Conservation (phyloP, 2,113 vertebrate species). For the Orycteropus afer region DNA sequence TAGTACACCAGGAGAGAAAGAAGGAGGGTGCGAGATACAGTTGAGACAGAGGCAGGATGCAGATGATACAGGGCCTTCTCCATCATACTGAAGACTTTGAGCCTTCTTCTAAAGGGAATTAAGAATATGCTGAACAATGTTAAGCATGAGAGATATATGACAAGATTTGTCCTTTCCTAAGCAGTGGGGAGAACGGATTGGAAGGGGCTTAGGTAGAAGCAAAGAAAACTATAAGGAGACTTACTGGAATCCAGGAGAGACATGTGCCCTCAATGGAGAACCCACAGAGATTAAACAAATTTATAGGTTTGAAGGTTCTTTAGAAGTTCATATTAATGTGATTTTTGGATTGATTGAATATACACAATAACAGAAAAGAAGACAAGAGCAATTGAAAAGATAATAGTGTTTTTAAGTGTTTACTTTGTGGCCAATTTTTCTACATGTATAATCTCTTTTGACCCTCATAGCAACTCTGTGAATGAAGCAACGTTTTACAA, state of each 20-base stretch:
- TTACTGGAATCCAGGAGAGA: not conserved
- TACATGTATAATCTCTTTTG: not conserved
- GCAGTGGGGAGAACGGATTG: not conserved
- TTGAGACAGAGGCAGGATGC: not conserved
- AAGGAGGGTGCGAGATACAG: no score
- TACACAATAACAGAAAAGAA: not conserved
- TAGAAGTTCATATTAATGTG: not conserved
- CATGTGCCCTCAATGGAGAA: not conserved
- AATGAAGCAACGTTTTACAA: not conserved
- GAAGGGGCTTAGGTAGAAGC: rapidly evolving
- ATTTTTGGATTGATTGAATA: not conserved
- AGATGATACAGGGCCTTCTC: not conserved
- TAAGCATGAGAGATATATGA: not conserved
- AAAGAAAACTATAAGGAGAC: not conserved
- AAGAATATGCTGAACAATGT: not conserved
- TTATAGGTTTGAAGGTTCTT: not conserved
- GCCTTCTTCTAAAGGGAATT: not conserved
- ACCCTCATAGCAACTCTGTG: not conserved
- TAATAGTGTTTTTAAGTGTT: not conserved
- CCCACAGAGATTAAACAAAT: not conserved
- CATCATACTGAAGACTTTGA: not conserved
- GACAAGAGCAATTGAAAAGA: not conserved
- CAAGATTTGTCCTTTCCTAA: not conserved
- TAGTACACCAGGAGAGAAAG: not conserved
- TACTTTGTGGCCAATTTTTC: not conserved